Conservation (phyloP, 2,888 invertebrate genomes). For the Clepsis dumicolana region DNA sequence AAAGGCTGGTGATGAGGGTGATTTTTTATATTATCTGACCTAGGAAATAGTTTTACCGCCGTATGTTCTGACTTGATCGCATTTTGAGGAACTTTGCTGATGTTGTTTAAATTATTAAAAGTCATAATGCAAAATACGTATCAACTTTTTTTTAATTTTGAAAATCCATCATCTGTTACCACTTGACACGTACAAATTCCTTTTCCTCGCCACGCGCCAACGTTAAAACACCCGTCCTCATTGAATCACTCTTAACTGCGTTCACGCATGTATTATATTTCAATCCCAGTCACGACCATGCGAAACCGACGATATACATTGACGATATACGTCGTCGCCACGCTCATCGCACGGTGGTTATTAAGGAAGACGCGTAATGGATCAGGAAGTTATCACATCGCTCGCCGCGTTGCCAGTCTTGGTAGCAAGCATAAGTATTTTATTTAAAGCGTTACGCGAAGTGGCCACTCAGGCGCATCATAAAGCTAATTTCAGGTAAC, state of each 20-base stretch:
- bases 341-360: background rate
- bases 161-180: background rate
- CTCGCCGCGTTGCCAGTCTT: background rate
- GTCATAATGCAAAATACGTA: too few species aligned
- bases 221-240: background rate
- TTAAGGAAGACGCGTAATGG: background rate
- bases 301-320: background rate
- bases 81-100: too few species aligned
- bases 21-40: too few species aligned
- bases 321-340: too few species aligned
- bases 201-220: background rate
- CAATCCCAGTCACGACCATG: background rate
- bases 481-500: constrained; percentile 10
- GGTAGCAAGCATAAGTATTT: background rate
- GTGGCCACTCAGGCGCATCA: constrained; percentile 5
- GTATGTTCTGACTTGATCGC: too few species aligned
- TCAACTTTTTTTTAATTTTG: too few species aligned
- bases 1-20: too few species aligned
- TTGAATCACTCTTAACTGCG: background rate
- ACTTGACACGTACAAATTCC: background rate
- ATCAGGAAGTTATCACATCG: background rate
- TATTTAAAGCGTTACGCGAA: constrained; percentile 12
- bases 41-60: too few species aligned
- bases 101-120: too few species aligned
- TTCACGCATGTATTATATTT: background rate